phyloP scores from a whole-genome alignment of 2,888 invertebrate genomes.

The Rhaphigaster nebulosa region DNA sequence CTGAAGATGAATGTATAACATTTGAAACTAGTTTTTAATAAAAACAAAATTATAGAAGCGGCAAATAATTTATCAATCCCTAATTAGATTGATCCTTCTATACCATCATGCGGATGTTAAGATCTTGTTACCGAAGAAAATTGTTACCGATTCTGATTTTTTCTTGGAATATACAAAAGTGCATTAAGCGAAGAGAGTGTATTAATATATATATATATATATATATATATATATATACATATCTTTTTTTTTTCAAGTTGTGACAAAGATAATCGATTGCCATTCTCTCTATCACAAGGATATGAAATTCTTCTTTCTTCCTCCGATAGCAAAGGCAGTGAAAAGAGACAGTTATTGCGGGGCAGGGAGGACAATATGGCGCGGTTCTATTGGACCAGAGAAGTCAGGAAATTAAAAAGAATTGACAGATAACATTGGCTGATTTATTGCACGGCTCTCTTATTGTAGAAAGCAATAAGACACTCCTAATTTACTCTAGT shows the following conservation, averaged over 20 bases:
- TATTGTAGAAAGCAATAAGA: neutral
- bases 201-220: too few species aligned
- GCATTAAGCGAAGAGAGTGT: too few species aligned
- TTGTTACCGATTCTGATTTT: too few species aligned
- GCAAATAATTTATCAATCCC: too few species aligned
- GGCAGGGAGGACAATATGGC: neutral
- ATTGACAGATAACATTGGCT: neutral
- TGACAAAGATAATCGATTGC: neutral
- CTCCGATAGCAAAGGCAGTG: neutral
- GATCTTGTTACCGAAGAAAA: too few species aligned
- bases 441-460: neutral
- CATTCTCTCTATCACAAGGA: neutral
- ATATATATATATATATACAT: too few species aligned
- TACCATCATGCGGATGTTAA: too few species aligned
- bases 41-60: too few species aligned
- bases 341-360: neutral
- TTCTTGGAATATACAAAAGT: too few species aligned
- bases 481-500: neutral
- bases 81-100: too few species aligned
- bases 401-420: conserved; percentile 11
- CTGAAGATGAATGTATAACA: too few species aligned
- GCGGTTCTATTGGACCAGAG: neutral
- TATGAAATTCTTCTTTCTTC: neutral
- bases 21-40: too few species aligned
- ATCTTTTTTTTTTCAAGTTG: neutral